Evolutionary conservation across 2,888 invertebrate species (phyloP), one percentile per base, ranked within the genome.

Genomic region (Aromia moschata): DNA sequence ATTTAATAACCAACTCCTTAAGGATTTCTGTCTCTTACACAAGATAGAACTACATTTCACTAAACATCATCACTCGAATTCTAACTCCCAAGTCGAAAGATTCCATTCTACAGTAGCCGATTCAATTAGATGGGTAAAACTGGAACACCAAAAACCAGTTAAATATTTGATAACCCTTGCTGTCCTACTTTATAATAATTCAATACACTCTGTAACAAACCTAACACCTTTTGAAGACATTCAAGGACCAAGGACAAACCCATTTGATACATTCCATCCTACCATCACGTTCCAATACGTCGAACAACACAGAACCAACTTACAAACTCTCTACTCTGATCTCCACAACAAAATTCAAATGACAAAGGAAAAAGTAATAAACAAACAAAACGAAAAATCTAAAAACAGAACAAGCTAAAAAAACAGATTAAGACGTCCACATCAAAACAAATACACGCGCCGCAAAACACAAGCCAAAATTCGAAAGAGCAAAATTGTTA

Each of bases 1-100:
- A 55, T 55, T 46, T 2, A 38, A 40, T 14, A 55, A 46, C 31
- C 38, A 45, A 18, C 15, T 15, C 2, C 3, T 55, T 2, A 46
- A 20, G n/a, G 54, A 54, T 12, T 54, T 37, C 14, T 17, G 36
- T 12, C 18, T 37, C 12, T 20, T 45, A 11, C 53, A 53, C 16
- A 33, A 44, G 11, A 53, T 54, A 10, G 20, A 45, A 18, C 14
- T 54, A 14, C 45, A 54, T 38, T 45, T 37, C 4, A 54, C 43
- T 9, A 44, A 18, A 4, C 44, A 36, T 1, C 12, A 54, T 36
- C 43, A 54, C 16, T 54, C 54, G 2, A 44, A 37, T 14, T 37
- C 20, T 2, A 54, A 54, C 17, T 44, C 36, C 10, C 36, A 12
- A 7, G 45, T 54, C 2, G 40, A 41, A 41, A 2, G 40, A 41